A percentile compares a stretch with the other conserved stretches of the same genome.
These are phyloP conservation scores for Hypsibius dujardini DNA, from an alignment of 1,140 invertebrate species.

Conservation along the genomic window DNA sequence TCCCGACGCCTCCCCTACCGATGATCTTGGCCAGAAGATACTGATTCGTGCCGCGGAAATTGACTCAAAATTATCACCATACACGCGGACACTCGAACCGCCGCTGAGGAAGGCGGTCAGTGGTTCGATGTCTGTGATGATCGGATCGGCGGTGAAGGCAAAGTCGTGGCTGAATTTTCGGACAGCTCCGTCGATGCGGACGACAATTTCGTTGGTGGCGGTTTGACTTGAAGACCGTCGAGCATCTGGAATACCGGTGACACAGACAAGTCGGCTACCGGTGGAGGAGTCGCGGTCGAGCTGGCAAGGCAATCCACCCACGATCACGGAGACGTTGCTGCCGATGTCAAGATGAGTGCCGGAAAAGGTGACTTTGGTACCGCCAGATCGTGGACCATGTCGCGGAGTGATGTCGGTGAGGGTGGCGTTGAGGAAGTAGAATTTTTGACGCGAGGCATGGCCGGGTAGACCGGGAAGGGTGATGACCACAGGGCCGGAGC, in stretches of 20 bases:
- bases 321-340: constrained; percentile 59
- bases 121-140: constrained; percentile 40
- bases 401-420: constrained; percentile 60
- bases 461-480: constrained; percentile 25
- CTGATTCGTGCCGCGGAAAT: constrained; percentile 39
- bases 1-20: too few species aligned
- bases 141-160: constrained; percentile 77
- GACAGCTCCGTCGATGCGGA: constrained; percentile 66
- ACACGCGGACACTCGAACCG: constrained; percentile 75
- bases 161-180: constrained; percentile 52
- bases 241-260: too few species aligned
- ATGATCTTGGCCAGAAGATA: constrained; percentile 21
- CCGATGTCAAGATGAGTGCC: constrained; percentile 86
- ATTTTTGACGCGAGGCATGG: constrained; percentile 26
- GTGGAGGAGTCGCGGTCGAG: constrained; percentile 58
- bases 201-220: constrained; percentile 31
- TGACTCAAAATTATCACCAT: constrained; percentile 72
- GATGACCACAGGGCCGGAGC: constrained; percentile 26
- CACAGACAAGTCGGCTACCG: constrained; percentile 66
- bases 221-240: too few species aligned
- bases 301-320: constrained; percentile 70
- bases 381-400: constrained; percentile 76
- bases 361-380: constrained; percentile 70
- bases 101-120: constrained; percentile 47
- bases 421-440: constrained; percentile 30